Percentiles rank a stretch among this genome's conserved stretches.
Evolutionary conservation across 2,797 vertebrate genomes (phyloP).

Genomic region (Microtus californicus): DNA sequence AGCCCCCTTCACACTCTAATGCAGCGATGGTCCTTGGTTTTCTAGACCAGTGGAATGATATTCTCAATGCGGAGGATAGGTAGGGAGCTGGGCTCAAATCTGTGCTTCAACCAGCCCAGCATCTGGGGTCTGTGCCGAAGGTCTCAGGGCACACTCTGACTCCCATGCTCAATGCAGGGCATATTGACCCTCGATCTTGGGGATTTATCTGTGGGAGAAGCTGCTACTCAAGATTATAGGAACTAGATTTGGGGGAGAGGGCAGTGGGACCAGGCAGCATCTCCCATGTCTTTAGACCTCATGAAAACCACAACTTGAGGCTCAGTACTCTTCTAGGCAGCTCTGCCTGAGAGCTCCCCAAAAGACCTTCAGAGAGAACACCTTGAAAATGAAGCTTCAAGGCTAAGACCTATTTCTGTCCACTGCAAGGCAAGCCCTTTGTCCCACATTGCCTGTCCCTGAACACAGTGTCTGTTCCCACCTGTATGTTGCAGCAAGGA

Average conservation of each 20-base stretch:
- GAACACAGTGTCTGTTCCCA: not conserved
- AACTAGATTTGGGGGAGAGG: conserved; percentile 16
- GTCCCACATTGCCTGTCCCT: not conserved
- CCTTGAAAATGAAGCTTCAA: not conserved
- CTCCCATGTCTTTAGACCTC: not conserved
- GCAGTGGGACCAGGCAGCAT: not conserved
- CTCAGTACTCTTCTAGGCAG: not conserved
- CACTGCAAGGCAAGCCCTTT: not conserved
- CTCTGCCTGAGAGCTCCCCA: not conserved
- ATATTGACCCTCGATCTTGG: conserved; percentile 17
- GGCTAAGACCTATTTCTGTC: not conserved
- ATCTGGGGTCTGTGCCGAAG: conserved; percentile 32
- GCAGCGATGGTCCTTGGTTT: not conserved
- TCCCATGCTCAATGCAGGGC: not conserved
- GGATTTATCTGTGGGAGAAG: conserved; percentile 61
- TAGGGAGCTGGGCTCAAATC: not conserved
- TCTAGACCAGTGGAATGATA: not conserved
- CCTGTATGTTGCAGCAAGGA: not conserved
- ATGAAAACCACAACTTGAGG: not conserved
- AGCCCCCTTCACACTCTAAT: not conserved
- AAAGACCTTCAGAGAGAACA: not conserved
- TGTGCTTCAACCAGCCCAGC: conserved; percentile 42
- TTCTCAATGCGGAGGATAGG: conserved; percentile 1
- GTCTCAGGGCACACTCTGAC: conserved; percentile 44
- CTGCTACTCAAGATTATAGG: conserved; percentile 11